phyloP scores from a whole-genome alignment of 2,888 invertebrate genomes.

The Labia minor region DNA sequence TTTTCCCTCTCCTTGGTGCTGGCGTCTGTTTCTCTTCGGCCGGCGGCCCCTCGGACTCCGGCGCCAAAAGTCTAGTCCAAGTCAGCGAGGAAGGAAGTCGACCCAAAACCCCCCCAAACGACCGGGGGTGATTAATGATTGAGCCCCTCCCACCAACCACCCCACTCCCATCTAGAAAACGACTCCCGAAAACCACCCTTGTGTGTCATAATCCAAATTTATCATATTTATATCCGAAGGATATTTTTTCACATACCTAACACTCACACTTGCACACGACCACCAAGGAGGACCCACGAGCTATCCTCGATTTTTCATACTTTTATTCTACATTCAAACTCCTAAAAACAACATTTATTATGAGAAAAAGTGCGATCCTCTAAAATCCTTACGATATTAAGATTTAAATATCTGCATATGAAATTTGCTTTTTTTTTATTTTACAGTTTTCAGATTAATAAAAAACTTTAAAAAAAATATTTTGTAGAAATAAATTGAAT shows the following conservation, averaged over 20 bases:
- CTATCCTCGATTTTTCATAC: not conserved
- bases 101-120: not conserved
- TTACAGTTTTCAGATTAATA: too few species aligned
- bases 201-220: constrained; percentile 13
- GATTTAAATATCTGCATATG: too few species aligned
- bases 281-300: not conserved
- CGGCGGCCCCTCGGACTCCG: not conserved
- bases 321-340: constrained; percentile 1
- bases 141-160: not conserved
- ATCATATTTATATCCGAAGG: constrained; percentile 8
- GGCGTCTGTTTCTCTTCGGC: not conserved
- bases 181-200: not conserved
- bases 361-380: too few species aligned
- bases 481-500: too few species aligned
- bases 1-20: not conserved
- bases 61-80: constrained; percentile 13
- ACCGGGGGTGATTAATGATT: constrained; percentile 8
- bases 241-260: constrained; percentile 2
- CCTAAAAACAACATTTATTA: too few species aligned
- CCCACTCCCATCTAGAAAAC: too few species aligned
- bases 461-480: too few species aligned
- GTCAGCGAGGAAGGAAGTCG: constrained; percentile 13
- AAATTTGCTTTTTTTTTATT: too few species aligned
- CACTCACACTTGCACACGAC: not conserved
- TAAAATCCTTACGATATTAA: too few species aligned